Evolutionary conservation across 2,113 vertebrate species (phyloP).

Genomic region (Dunckerocampus dactyliophorus): DNA sequence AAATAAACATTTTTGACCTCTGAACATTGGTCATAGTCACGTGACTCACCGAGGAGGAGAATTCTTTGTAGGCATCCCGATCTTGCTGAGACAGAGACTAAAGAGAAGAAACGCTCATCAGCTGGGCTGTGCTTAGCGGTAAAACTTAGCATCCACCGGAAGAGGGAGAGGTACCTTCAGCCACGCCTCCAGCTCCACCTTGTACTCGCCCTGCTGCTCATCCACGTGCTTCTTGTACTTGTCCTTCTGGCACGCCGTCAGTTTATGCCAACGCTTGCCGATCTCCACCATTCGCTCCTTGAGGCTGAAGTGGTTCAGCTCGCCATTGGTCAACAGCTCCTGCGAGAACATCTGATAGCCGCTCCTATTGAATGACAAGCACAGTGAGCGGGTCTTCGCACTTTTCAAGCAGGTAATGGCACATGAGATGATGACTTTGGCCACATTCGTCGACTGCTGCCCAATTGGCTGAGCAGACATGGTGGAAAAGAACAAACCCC

Average conservation of each 20-base stretch:
- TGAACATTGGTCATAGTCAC: background rate
- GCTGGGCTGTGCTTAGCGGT: background rate
- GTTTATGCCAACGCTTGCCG: conserved; percentile 78
- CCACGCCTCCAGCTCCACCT: conserved; percentile 74
- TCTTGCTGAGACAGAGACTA: conserved; percentile 77
- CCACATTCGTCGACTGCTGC: too few species aligned
- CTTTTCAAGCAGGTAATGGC: background rate
- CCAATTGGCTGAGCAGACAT: too few species aligned
- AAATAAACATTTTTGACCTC: background rate
- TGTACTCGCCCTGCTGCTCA: conserved; percentile 77
- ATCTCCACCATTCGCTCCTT: conserved; percentile 84
- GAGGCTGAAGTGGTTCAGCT: conserved; percentile 78
- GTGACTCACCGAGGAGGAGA: conserved; percentile 68
- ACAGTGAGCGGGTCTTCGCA: background rate
- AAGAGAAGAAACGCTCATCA: background rate
- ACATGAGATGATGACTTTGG: background rate
- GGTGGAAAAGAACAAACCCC: too few species aligned
- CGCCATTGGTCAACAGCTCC: conserved; percentile 78
- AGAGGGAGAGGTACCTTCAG: conserved; percentile 61
- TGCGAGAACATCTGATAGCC: conserved; percentile 83
- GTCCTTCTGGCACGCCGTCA: conserved; percentile 74
- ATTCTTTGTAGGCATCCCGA: conserved; percentile 73
- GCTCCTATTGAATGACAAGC: conserved; percentile 60
- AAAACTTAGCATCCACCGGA: background rate
- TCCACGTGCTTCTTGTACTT: conserved; percentile 79